phyloP scores from a whole-genome alignment of 2,113 vertebrate species.

The Colistium nudipinnis region DNA sequence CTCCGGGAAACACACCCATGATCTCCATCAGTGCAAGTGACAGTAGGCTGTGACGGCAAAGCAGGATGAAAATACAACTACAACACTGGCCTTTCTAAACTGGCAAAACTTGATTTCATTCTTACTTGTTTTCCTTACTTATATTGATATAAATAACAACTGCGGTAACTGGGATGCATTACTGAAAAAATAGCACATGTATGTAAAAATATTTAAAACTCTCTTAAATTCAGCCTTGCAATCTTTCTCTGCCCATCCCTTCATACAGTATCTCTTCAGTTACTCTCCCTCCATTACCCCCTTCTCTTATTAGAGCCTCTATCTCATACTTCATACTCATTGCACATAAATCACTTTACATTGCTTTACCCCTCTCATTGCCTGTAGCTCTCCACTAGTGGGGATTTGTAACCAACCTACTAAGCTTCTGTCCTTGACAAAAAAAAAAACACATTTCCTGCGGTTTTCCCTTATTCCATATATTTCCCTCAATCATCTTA shows the following conservation, averaged over 20 bases:
- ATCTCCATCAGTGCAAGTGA: neutral
- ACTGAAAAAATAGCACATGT: neutral
- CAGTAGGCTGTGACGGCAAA: no score
- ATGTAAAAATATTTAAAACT: neutral
- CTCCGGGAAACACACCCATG: slow-evolving; percentile 1
- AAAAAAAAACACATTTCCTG: neutral
- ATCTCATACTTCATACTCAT: neutral
- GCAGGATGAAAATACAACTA: no score
- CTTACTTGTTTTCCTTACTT: neutral
- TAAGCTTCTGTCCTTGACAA: neutral
- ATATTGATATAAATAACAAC: neutral
- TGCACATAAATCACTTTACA: slow-evolving; percentile 17
- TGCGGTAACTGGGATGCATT: neutral
- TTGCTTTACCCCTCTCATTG: neutral
- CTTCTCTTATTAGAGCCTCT: neutral
- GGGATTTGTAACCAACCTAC: no score
- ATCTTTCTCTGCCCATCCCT: slow-evolving; percentile 4
- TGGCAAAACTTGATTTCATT: no score
- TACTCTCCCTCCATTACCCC: slow-evolving; percentile 1
- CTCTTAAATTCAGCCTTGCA: neutral
- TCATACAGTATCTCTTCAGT: neutral
- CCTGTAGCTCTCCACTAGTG: neutral
- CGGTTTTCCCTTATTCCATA: neutral
- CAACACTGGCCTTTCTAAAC: neutral
- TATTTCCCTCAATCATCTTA: neutral